Evolutionary conservation across 2,113 vertebrate species (phyloP).

Genomic region (Apistogramma diplotaenia): DNA sequence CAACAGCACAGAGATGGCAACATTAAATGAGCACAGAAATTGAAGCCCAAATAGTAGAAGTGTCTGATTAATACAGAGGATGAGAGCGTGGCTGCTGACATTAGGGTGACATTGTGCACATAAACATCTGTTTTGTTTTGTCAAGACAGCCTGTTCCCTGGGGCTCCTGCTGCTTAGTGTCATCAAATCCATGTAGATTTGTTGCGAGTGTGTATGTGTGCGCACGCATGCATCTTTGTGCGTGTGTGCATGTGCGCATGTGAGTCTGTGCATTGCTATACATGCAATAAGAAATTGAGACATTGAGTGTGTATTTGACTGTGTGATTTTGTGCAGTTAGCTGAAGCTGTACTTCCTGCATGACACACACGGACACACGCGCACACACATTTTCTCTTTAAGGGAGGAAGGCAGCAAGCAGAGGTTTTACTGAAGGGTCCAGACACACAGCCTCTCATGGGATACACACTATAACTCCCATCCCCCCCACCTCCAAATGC

Average conservation of each 20-base stretch:
- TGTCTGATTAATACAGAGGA: slow-evolving; percentile 34
- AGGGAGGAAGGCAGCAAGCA: slow-evolving; percentile 11
- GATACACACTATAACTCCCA: not conserved
- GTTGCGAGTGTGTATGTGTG: not conserved
- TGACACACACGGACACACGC: not conserved
- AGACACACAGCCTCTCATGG: slow-evolving; percentile 6
- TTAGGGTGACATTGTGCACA: slow-evolving; percentile 54
- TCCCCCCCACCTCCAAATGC: not conserved
- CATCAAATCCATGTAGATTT: slow-evolving; percentile 58
- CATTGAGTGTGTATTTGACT: not conserved
- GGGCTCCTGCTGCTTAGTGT: slow-evolving; percentile 50
- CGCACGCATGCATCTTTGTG: not conserved
- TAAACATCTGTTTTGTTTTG: slow-evolving; percentile 68
- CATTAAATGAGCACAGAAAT: slow-evolving; percentile 34
- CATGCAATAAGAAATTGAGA: not conserved
- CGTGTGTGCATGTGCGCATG: not conserved
- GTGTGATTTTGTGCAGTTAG: slow-evolving; percentile 7
- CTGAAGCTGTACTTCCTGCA: slow-evolving; percentile 40
- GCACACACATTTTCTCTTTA: slow-evolving; percentile 22
- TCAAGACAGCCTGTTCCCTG: slow-evolving; percentile 56
- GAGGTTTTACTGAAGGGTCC: slow-evolving; percentile 42
- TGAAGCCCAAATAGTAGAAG: not conserved
- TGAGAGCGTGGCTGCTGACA: slow-evolving; percentile 32
- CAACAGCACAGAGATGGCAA: not conserved
- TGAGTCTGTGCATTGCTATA: not conserved